Evolutionary conservation across 2,797 vertebrate species (phyloP).

Genomic region (Nyctalus aviator): DNA sequence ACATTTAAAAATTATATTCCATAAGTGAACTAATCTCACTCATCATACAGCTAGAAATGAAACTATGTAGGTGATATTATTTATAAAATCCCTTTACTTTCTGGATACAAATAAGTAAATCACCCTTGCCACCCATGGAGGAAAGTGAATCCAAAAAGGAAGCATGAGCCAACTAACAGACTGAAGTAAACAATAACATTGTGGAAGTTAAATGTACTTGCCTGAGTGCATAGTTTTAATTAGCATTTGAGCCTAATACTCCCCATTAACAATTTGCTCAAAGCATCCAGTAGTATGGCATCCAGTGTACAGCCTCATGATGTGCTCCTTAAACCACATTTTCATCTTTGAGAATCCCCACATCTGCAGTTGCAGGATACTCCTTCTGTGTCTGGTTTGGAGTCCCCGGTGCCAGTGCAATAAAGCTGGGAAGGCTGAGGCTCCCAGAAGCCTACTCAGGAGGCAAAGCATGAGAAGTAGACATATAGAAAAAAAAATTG

Average conservation of each 20-base stretch:
- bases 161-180: conserved; percentile 83
- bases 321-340: not conserved
- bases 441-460: not conserved
- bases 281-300: not conserved
- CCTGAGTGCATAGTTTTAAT: conserved; percentile 46
- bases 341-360: not conserved
- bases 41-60: conserved; percentile 82
- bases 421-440: not conserved
- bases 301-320: not conserved
- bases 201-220: conserved; percentile 54
- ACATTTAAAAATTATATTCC: conserved; percentile 68
- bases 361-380: not conserved
- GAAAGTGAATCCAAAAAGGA: conserved; percentile 76
- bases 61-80: conserved; percentile 48
- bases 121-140: conserved; percentile 73
- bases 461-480: not conserved
- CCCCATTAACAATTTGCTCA: conserved; percentile 10
- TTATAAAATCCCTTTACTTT: conserved; percentile 73
- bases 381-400: not conserved
- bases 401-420: not conserved
- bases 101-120: conserved; percentile 82
- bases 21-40: conserved; percentile 80
- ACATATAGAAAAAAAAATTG: not conserved
- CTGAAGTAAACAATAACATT: conserved; percentile 74
- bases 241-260: conserved; percentile 49